phyloP scores from a whole-genome alignment of 2,888 invertebrate species.

The Dryadula phaetusa region DNA sequence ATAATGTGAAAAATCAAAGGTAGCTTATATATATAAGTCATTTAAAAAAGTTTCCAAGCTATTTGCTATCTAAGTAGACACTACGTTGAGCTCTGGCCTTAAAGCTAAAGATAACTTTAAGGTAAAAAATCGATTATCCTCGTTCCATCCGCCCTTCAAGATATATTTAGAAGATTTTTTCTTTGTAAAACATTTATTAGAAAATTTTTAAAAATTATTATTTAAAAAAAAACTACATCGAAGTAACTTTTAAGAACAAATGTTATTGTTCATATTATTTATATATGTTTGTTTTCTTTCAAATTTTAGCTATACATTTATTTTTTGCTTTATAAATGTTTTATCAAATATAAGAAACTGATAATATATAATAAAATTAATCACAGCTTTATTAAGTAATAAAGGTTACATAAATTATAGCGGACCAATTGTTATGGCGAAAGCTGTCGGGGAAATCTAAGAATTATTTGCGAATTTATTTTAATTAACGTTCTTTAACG shows the following conservation, averaged over 20 bases:
- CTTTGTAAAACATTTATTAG: background rate
- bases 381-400: background rate
- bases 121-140: slow-evolving; percentile 26
- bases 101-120: background rate
- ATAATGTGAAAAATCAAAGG: too few species aligned
- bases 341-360: background rate
- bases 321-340: background rate
- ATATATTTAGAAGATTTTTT: background rate
- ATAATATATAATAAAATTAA: background rate
- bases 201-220: too few species aligned
- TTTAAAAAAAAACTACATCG: background rate
- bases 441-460: background rate
- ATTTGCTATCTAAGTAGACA: slow-evolving; percentile 28
- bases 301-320: background rate
- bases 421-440: background rate
- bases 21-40: background rate
- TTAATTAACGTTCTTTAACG: background rate
- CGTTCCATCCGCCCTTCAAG: slow-evolving; percentile 15
- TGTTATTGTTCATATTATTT: background rate
- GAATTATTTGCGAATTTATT: background rate
- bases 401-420: background rate
- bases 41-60: slow-evolving; percentile 12
- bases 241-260: background rate
- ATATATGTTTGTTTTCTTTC: background rate
- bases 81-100: background rate